Evolutionary conservation across 2,113 vertebrate species (phyloP).

Genomic region (Toxostoma redivivum): DNA sequence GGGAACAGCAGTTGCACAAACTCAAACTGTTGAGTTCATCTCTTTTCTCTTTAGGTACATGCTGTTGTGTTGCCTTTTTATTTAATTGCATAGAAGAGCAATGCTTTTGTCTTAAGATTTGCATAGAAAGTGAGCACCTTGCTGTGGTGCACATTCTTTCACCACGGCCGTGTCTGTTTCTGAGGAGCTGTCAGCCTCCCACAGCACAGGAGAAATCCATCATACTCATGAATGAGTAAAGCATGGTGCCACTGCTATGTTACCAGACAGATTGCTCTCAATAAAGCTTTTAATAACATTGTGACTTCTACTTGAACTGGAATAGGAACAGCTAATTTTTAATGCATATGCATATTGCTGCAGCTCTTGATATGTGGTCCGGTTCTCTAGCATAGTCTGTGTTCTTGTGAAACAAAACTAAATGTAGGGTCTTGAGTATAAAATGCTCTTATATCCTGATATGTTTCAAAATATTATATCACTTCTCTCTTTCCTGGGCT

Average conservation of each 20-base stretch:
- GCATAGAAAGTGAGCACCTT: not conserved
- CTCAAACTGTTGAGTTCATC: not conserved
- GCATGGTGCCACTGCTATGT: not conserved
- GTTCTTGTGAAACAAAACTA: not conserved
- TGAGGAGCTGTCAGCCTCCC: not conserved
- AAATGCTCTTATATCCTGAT: not conserved
- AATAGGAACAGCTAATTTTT: not conserved
- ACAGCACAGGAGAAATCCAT: not conserved
- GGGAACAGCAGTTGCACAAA: not conserved
- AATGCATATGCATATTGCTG: not conserved
- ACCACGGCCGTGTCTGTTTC: not conserved
- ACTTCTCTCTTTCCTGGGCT: not conserved
- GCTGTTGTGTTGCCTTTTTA: not conserved
- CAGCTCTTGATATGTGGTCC: not conserved
- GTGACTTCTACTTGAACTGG: not conserved
- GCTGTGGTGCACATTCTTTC: not conserved
- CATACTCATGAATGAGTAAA: not conserved
- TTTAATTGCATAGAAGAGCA: not conserved
- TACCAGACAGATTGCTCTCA: not conserved
- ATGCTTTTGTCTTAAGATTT: not conserved
- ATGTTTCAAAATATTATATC: not conserved
- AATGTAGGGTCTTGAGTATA: not conserved
- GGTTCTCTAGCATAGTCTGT: not conserved
- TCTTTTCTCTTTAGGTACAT: not conserved
- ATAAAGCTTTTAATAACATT: not conserved